Conservation (phyloP, 2,113 vertebrate species). For the Ptyas mucosa region DNA sequence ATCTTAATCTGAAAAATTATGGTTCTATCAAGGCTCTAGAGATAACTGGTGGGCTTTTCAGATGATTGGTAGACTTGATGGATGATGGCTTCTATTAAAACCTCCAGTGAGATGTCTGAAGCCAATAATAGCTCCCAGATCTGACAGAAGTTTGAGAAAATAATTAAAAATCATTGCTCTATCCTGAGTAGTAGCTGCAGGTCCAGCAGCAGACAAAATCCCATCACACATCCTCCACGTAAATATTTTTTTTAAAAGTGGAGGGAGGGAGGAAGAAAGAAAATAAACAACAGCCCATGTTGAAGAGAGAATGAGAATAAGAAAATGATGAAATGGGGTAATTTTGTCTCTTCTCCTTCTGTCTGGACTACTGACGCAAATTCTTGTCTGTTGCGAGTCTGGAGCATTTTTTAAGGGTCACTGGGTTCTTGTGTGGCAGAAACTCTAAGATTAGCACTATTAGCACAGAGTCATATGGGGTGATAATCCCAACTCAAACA, state of each 20-base stretch:
- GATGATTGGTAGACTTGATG: background rate
- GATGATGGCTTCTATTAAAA: background rate
- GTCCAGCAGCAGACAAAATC: background rate
- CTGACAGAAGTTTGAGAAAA: background rate
- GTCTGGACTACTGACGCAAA: background rate
- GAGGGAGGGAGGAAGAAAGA: background rate
- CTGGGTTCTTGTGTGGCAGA: background rate
- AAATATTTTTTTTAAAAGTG: background rate
- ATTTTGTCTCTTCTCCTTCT: background rate
- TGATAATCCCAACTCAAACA: slow-evolving; percentile 44
- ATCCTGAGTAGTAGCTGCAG: background rate
- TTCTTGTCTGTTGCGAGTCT: background rate
- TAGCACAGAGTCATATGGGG: background rate
- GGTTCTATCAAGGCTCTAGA: background rate
- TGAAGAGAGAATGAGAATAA: background rate
- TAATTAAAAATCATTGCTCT: background rate
- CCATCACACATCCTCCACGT: background rate
- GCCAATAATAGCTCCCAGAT: background rate
- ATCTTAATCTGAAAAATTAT: background rate
- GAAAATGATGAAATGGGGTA: background rate
- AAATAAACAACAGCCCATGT: background rate
- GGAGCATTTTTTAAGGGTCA: background rate
- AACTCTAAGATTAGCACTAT: background rate
- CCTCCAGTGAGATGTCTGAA: background rate
- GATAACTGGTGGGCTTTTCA: background rate